Conservation (phyloP, 2,888 invertebrate species). For the Microctonus aethiopoides region DNA sequence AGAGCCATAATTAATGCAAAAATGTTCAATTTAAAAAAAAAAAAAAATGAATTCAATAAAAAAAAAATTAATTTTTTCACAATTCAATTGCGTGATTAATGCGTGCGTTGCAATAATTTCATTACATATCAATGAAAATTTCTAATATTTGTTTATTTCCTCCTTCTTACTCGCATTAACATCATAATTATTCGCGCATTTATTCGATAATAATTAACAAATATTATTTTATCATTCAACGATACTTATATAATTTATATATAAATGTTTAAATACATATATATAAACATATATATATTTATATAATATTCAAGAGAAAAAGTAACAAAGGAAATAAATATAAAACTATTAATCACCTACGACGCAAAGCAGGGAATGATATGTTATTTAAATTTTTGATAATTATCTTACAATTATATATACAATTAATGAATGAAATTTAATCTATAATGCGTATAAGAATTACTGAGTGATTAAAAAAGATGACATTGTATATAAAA, state of each 20-base stretch:
- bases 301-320: constrained; percentile 13
- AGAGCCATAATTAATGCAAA: constrained; percentile 13
- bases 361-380: constrained; percentile 35
- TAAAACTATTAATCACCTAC: constrained; percentile 29
- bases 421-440: constrained; percentile 22
- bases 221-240: constrained; percentile 10
- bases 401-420: constrained; percentile 28
- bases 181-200: background rate
- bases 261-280: background rate
- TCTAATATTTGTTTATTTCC: background rate
- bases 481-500: constrained; percentile 13
- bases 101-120: constrained; percentile 25
- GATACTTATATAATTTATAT: background rate
- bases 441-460: constrained; percentile 23
- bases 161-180: background rate
- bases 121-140: constrained; percentile 21
- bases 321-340: constrained; percentile 25
- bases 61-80: background rate
- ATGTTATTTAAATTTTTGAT: constrained; percentile 23
- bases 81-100: constrained; percentile 22
- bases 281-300: background rate
- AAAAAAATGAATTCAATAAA: background rate
- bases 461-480: constrained; percentile 22
- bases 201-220: background rate
- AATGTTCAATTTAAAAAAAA: background rate